Conservation (phyloP, 1,140 invertebrate species). For the Panagrolaimus sp. region DNA sequence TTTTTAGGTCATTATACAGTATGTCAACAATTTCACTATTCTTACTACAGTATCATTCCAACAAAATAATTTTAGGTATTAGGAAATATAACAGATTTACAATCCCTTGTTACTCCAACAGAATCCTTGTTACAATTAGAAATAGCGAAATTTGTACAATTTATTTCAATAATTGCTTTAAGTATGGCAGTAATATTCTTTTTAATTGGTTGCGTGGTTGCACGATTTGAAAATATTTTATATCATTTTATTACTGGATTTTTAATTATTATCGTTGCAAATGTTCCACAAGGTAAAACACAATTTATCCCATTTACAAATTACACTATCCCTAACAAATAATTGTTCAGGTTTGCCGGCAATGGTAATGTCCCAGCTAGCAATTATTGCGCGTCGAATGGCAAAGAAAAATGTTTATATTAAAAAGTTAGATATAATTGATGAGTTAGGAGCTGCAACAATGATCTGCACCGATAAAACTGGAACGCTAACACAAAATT, state of each 20-base stretch:
- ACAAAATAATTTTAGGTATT: constrained; percentile 37
- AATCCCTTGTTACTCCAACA: constrained; percentile 41
- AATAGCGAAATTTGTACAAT: constrained; percentile 53
- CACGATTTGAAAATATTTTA: constrained; percentile 52
- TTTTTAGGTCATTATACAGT: constrained; percentile 56
- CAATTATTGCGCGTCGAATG: constrained; percentile 96
- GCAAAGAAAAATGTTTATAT: constrained; percentile 94
- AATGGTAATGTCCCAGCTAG: constrained; percentile 94
- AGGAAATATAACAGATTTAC: constrained; percentile 47
- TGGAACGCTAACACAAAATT: constrained; percentile 94
- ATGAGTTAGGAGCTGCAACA: constrained; percentile 92
- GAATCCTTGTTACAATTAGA: constrained; percentile 46
- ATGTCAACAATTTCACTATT: too few relatives aligned
- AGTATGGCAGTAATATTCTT: constrained; percentile 53
- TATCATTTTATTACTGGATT: constrained; percentile 57
- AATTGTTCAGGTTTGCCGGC: constrained; percentile 72
- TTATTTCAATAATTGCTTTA: constrained; percentile 52
- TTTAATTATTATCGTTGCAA: constrained; percentile 56
- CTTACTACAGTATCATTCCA: background rate
- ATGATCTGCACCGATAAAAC: constrained; percentile 99
- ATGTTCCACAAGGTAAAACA: constrained; percentile 60
- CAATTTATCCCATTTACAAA: too few relatives aligned
- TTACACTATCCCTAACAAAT: too few relatives aligned
- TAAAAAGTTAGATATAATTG: constrained; percentile 96
- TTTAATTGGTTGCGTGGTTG: constrained; percentile 49